phyloP scores from a whole-genome alignment of 1,140 invertebrate genomes.

The Drosophila virilis region DNA sequence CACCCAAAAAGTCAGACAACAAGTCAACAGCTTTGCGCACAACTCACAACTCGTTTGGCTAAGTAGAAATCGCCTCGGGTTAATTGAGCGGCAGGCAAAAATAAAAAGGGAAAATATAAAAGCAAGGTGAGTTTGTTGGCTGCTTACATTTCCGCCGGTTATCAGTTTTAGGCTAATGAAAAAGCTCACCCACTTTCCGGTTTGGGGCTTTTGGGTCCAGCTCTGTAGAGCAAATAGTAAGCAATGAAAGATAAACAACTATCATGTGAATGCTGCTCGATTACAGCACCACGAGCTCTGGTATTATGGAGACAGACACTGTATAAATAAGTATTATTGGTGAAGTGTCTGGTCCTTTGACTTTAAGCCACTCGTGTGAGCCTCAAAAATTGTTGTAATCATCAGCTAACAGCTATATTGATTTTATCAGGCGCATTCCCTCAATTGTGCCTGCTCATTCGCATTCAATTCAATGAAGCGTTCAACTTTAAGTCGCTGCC shows the following conservation, averaged over 20 bases:
- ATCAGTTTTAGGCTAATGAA: conserved; percentile 57
- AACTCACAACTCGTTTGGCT: conserved; percentile 63
- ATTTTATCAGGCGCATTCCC: conserved; percentile 51
- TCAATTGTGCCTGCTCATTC: conserved; percentile 13
- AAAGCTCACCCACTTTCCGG: conserved; percentile 12
- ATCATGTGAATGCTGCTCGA: conserved; percentile 21
- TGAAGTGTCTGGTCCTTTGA: conserved; percentile 30
- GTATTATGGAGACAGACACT: conserved; percentile 26
- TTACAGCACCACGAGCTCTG: conserved; percentile 20
- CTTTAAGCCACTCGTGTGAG: conserved; percentile 23
- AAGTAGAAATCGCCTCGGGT: conserved; percentile 66
- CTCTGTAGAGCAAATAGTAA: conserved; percentile 54
- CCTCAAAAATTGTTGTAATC: conserved; percentile 52
- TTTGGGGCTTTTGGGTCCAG: conserved; percentile 19
- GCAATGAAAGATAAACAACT: conserved; percentile 77
- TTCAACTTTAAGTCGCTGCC: conserved; percentile 49
- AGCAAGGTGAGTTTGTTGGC: conserved; percentile 27
- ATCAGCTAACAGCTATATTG: conserved; percentile 57
- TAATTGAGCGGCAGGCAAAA: conserved; percentile 67
- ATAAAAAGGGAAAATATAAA: conserved; percentile 27
- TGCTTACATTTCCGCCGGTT: conserved; percentile 52
- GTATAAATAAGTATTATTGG: conserved; percentile 40
- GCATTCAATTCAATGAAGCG: conserved; percentile 74
- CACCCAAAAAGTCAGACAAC: conserved; percentile 74
- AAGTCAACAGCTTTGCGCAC: conserved; percentile 71